A percentile compares a stretch with the other conserved stretches of the same genome.
phyloP scores from a whole-genome alignment of 2,113 vertebrate genomes.

The Meles meles region DNA sequence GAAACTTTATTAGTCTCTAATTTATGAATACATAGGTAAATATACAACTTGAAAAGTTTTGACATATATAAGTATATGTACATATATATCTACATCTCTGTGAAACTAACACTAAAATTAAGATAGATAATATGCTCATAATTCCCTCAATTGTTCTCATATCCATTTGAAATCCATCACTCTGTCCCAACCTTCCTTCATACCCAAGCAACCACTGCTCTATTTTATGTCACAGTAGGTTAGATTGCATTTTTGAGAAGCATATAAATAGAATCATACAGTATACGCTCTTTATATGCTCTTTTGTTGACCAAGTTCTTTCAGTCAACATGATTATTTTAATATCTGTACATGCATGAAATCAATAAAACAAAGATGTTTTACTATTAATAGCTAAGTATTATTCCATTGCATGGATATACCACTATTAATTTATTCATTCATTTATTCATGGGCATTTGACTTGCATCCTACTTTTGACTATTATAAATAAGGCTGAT shows the following conservation, averaged over 20 bases:
- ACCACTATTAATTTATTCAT: background rate
- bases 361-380: background rate
- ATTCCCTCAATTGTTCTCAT: background rate
- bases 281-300: background rate
- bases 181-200: background rate
- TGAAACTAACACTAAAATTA: background rate
- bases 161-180: background rate
- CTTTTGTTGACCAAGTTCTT: background rate
- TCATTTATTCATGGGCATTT: background rate
- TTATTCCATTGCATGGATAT: background rate
- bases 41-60: background rate
- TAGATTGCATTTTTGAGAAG: background rate
- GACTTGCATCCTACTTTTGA: background rate
- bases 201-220: background rate
- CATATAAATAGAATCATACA: background rate
- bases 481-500: background rate
- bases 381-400: background rate
- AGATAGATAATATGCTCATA: background rate
- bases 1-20: background rate
- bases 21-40: background rate
- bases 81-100: background rate
- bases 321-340: background rate
- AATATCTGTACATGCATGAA: background rate
- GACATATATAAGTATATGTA: background rate
- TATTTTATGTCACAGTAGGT: background rate